Base-by-base conservation (phyloP, 2,113 vertebrate genomes). In the Nanorana parkeri region DNA sequence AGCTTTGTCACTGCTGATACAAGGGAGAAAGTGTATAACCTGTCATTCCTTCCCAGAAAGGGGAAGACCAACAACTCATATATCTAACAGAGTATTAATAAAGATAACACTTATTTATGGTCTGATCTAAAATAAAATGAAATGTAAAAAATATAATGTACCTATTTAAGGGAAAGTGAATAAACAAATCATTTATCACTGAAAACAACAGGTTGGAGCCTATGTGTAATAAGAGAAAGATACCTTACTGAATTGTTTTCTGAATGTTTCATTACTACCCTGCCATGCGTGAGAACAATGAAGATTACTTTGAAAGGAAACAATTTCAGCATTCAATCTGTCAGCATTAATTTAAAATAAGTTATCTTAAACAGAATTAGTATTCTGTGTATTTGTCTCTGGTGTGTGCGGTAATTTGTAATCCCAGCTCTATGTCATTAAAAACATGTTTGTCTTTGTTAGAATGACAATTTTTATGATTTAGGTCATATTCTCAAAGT, bases 201-300 rank as follows among this genome's bases (percentile, higher is more conserved):
- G 13, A 47, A 36, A 10, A 47, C 41, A 71, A 51, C 68, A 71
- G n/a, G 23, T 24, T 47, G 13, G 16, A 69, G 47, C 32, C 21
- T 69, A n/a, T 21, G 20, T 23, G 11, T 5, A 4, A 66, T 81
- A 21, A 60, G 1, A 83, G 76, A 74, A 71, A 73, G 17, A 83
- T 56, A 19, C 15, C 63, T 83, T 85, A 51, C 36, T 83, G 77
- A 41, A 82, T 76, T 87, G 56, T 78, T 84, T 75, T 21, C 86
- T 75, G 85, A 84, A 84, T 78, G 32, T 51, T 77, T 85, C 68
- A 71, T 84, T 80, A 84, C 80, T 83, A 13, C 47, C 81, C 84
- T 84, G 24, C 41, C 52, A 72, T 84, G 69, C 61, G 63, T 32
- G 83, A 54, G 23, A 54, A 77, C 16, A 52, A 41, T 64, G 36